Percentiles rank a stretch among this genome's conserved stretches.
These are phyloP conservation scores for Dinoponera quadriceps DNA, from an alignment of 1,140 invertebrate species.

Conservation along the genomic window DNA sequence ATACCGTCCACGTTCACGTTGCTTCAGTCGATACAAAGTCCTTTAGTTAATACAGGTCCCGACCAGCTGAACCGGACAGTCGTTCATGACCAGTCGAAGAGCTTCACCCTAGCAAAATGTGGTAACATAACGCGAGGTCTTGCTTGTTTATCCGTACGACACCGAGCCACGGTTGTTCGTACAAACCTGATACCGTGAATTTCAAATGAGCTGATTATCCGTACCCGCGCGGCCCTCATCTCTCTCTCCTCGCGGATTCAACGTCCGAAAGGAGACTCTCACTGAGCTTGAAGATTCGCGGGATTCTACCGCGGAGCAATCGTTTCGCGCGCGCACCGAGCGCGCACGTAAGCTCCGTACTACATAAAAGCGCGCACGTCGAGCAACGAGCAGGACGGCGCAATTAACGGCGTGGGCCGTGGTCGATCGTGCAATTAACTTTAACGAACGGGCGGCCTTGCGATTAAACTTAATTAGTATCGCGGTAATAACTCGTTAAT, in stretches of 20 bases:
- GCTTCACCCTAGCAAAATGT: too few relatives aligned
- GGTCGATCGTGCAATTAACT: constrained; percentile 82
- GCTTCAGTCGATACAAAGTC: too few relatives aligned
- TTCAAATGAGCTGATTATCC: constrained; percentile 1
- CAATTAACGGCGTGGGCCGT: constrained; percentile 80
- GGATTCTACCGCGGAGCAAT: neutral
- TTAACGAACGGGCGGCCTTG: constrained; percentile 84
- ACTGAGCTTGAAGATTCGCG: neutral
- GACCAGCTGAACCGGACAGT: too few relatives aligned
- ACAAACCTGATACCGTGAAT: neutral
- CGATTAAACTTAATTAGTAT: constrained; percentile 84
- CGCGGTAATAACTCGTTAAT: constrained; percentile 84
- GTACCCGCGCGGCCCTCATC: neutral
- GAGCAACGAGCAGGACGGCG: constrained; percentile 71
- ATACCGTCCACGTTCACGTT: too few relatives aligned
- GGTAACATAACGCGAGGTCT: too few relatives aligned
- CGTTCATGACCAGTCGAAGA: too few relatives aligned
- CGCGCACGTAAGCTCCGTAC: constrained; percentile 59
- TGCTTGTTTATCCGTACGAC: neutral
- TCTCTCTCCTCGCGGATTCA: neutral
- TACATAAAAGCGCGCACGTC: constrained; percentile 65
- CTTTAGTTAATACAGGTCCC: too few relatives aligned
- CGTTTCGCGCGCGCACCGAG: constrained; percentile 4
- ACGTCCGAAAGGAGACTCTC: neutral
- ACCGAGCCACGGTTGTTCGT: neutral